Base-by-base conservation (phyloP, 2,113 vertebrate genomes). In the Leucopsar rothschildi region DNA sequence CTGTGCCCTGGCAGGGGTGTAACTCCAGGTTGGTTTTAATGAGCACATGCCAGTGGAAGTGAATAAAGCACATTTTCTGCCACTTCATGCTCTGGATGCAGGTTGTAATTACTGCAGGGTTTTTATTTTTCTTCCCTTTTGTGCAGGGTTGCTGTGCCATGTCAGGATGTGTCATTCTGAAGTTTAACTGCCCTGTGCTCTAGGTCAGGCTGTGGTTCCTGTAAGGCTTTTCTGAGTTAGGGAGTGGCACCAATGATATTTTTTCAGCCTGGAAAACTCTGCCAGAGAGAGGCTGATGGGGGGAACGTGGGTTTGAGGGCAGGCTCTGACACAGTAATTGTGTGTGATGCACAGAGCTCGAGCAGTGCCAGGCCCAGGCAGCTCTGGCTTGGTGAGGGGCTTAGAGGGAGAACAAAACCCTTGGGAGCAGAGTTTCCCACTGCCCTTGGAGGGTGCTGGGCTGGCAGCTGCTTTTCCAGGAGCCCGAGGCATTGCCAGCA, bases 361-460 rank as follows among this genome's bases (percentile, higher is more conserved):
- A 69, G 53, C 17, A 27, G 20, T 29, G 3, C 55, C 60, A 18
- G 15, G 11, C 25, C 35, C 45, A 79, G 56, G 27, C n/a, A 1
- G 14, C 15, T 63, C 22, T 24, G 15, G 8, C 44, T 71, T 22
- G 6, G 37, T 53, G 33, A 4, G 45, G 44, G 31, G 17, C 28
- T 79, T 35, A 25, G 39, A 71, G n/a, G 42, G 44, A 42, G 53
- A 59, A 11, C 53, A 33, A 18, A 5, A 29, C 8, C 28, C 24
- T 45, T 59, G 39, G 49, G 11, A 72, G 12, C 14, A 13, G 42
- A 15, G 28, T 47, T 73, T 57, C 29, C 35, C 40, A 1, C 3
- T 21, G 0, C 31, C 40, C 19, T 23, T 2, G 1, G 13, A 27
- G 53, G 45, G n/a, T 0, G 9, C 0, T 50, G 44, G 53, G 11